Base-by-base conservation (phyloP, 2,888 invertebrate genomes). In the Acutogordius australiensis region DNA sequence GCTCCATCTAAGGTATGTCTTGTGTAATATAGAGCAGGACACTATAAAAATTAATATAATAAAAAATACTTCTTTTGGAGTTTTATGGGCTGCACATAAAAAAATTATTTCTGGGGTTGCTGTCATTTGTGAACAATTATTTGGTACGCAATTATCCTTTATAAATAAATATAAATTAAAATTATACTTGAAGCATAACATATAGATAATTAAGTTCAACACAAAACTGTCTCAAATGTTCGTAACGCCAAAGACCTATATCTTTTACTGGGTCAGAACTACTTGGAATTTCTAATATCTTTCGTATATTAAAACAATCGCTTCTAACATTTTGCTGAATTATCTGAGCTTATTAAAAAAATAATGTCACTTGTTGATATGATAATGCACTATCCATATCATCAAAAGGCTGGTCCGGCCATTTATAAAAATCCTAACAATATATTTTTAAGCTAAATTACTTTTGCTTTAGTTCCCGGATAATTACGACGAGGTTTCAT, bases 21-120 rank as follows among this genome's bases (percentile, higher is more conserved):
- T 1, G 94, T 97, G 69, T 97, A 97, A 73, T 97, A 94, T 70
- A 99, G 97, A 60, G 97, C 97, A 61, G 94, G 87, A 73, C 97
- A 97, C 78, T 74, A 56, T 56, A 66, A 61, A 28, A n/a, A 37
- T 51, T 2, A 59, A 8, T 21, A 60, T n/a, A n/a, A n/a, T n/a
- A 27, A 18, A 28, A n/a, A 61, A 60, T 61, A 73, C 73, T 69
- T 97, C 97, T 73, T 97, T 97, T 45, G 97, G 97, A 63, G 94
- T 94, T 77, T 97, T 97, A 72, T 97, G 97, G 45, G 97, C 94
- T 62, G 97, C 97, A 76, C 97, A 97, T 60, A 99, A 75, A 73
- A 97, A 97, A 72, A 99, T 97, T 97, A 97, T 99, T 69, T 97
- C 94, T 73, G 97, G 94, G 29, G 97, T 97, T 30, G 97, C 97